Conservation (phyloP, 2,113 vertebrate species). For the Archilochus colubris region DNA sequence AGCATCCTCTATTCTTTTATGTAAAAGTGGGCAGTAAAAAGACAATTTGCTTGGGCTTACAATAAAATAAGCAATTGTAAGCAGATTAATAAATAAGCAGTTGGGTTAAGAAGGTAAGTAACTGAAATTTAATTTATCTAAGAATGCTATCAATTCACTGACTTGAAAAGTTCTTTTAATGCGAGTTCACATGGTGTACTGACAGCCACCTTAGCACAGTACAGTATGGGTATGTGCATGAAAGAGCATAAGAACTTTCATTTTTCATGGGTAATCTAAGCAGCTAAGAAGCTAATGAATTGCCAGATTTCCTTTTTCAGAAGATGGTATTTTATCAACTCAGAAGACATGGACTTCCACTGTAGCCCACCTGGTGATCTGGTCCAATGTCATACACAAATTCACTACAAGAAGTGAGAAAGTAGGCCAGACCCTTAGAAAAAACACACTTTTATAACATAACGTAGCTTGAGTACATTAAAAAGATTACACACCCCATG, state of each 20-base stretch:
- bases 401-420: background rate
- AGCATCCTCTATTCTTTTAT: background rate
- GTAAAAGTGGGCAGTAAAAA: background rate
- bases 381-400: background rate
- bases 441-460: background rate
- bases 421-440: background rate
- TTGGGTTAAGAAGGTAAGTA: conserved; percentile 13
- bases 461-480: background rate
- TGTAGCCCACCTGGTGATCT: background rate
- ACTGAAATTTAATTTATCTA: conserved; percentile 13
- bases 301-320: background rate
- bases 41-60: background rate
- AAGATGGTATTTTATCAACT: background rate
- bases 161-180: background rate
- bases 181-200: background rate
- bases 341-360: background rate
- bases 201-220: background rate
- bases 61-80: conserved; percentile 8
- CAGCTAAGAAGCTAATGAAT: background rate
- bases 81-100: conserved; percentile 32
- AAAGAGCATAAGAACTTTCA: background rate
- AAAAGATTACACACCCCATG: background rate
- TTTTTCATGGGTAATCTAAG: background rate
- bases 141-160: background rate
- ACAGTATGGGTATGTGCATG: background rate